phyloP scores from a whole-genome alignment of 1,140 invertebrate species.

The Hypothenemus hampei region DNA sequence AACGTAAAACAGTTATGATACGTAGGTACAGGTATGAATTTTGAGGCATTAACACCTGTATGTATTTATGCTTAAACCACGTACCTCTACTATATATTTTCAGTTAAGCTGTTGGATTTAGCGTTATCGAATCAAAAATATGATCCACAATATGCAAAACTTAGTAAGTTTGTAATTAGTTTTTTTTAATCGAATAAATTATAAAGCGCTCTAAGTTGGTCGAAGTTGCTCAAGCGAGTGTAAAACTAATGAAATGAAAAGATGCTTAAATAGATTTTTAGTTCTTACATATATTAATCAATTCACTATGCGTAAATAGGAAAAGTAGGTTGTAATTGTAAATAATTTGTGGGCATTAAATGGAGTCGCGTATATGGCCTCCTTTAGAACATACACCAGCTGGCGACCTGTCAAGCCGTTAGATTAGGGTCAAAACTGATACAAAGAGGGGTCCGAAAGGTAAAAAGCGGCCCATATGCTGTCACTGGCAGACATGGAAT shows the following conservation, averaged over 20 bases:
- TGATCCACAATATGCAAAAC: too few relatives aligned
- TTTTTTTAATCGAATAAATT: too few relatives aligned
- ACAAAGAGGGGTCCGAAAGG: slow-evolving; percentile 19
- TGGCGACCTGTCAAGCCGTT: slow-evolving; percentile 41
- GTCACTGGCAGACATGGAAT: slow-evolving; percentile 37
- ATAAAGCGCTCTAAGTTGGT: too few relatives aligned
- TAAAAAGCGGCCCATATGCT: slow-evolving; percentile 29
- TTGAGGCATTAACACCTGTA: slow-evolving; percentile 21
- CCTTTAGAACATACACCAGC: slow-evolving; percentile 29
- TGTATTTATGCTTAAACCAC: slow-evolving; percentile 17
- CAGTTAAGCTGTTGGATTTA: slow-evolving; percentile 13
- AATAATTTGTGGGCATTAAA: too few relatives aligned
- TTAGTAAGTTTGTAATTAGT: too few relatives aligned
- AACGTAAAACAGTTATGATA: slow-evolving; percentile 19
- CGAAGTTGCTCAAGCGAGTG: too few relatives aligned
- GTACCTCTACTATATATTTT: slow-evolving; percentile 12
- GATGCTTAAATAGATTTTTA: neutral
- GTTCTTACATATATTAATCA: neutral
- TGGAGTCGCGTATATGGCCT: slow-evolving; percentile 5
- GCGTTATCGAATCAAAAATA: slow-evolving; percentile 8
- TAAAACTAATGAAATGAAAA: neutral
- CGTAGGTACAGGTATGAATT: slow-evolving; percentile 18
- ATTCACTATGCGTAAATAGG: too few relatives aligned
- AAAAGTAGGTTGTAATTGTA: too few relatives aligned
- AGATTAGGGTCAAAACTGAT: slow-evolving; percentile 42